Evolutionary conservation across 2,797 vertebrate genomes (phyloP), one percentile per base, ranked within the genome.

Genomic region (Pantherophis vulpinus): DNA sequence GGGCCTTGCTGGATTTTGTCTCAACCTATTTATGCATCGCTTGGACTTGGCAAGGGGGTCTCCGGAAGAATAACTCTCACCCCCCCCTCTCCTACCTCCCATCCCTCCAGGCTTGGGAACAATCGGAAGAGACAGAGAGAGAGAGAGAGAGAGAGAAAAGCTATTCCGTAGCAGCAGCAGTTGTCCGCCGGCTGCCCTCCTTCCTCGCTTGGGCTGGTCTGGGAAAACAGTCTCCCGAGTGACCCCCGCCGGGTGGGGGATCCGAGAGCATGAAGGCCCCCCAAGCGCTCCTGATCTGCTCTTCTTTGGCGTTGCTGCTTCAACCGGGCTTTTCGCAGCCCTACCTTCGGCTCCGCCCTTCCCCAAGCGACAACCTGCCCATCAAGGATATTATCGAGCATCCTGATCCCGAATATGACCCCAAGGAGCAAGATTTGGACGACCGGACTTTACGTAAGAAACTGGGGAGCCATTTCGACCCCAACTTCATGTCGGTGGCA

Each of bases 391-490:
- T 99, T 93, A 98, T 97, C 94, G 99, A 99, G 97, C 98, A 98
- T 96, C 98, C 99, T 37, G 98, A 99, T 94, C 98, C 98, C 91
- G 98, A 99, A 96, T 98, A 98, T 96, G 98, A 99, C 97, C 99
- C 99, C n/a, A 98, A 98, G 95, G 98, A 98, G 96, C 98, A 98
- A 97, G 98, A 99, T 97, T 94, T 99, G 97, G 98, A 97, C 93
- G 99, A 99, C 97, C 98, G 98, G 97, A 98, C 98, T 94, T 97
- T 99, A 97, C 97, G 98, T 96, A 99, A 98, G 97, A 98, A 98
- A 95, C 98, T 99, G 93, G 99, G 98, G 93, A 98, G 98, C 94
- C 97, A 98, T 97, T 99, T 99, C 94, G 99, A 99, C 97, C 98
- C 98, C 25, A 97, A 97, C 94, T 99, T 99, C 97, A 99, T 99